Percentiles rank a stretch among this genome's conserved stretches.
These are phyloP conservation scores for Corythaeola cristata DNA, from an alignment of 2,113 vertebrate genomes.

Conservation along the genomic window DNA sequence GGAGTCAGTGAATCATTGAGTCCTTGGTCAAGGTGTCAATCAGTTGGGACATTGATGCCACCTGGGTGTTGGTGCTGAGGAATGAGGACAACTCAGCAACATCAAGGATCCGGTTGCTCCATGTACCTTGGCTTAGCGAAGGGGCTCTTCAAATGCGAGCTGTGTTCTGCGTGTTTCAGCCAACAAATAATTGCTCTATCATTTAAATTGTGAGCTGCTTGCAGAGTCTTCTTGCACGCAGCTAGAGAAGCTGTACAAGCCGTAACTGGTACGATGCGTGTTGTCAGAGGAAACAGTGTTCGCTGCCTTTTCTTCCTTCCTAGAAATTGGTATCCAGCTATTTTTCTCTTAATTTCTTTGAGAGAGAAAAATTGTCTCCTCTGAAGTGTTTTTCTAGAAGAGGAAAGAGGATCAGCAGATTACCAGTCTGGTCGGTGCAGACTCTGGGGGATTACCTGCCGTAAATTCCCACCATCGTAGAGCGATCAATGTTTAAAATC, in stretches of 20 bases:
- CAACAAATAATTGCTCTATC: neutral
- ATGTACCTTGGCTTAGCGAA: neutral
- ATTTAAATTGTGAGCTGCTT: neutral
- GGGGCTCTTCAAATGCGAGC: neutral
- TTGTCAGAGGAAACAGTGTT: neutral
- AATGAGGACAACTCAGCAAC: neutral
- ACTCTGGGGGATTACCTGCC: neutral
- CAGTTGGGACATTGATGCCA: neutral
- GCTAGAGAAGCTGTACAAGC: neutral
- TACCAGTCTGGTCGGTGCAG: neutral
- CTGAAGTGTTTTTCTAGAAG: neutral
- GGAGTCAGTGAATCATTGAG: neutral
- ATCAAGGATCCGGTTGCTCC: neutral
- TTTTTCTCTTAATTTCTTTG: neutral
- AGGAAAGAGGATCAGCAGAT: neutral
- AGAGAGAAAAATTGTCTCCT: neutral
- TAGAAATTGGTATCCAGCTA: neutral
- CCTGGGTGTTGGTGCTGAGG: neutral
- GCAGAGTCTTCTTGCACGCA: neutral
- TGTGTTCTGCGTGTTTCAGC: neutral
- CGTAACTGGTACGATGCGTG: rapidly evolving
- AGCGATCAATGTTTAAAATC: neutral
- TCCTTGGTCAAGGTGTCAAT: neutral
- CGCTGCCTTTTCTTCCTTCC: neutral
- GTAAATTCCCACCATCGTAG: neutral